Evolutionary conservation across 2,113 vertebrate species (phyloP).

Genomic region (Pseudolaguvia tuberculata): DNA sequence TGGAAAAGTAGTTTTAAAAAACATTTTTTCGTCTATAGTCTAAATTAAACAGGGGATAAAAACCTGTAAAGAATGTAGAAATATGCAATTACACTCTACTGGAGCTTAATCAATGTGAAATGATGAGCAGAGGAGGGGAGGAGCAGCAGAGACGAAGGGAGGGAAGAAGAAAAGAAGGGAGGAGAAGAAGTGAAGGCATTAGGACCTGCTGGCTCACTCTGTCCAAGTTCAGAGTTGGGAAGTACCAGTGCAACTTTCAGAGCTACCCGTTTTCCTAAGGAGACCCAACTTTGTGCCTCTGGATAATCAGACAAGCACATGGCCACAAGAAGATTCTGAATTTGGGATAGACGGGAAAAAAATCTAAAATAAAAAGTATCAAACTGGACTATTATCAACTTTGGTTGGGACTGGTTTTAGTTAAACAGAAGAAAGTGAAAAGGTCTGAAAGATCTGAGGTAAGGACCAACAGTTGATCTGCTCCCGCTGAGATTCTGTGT

Average conservation of each 20-base stretch:
- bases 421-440: slow-evolving; percentile 51
- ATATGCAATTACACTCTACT: not conserved
- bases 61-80: not conserved
- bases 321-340: slow-evolving; percentile 7
- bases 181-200: slow-evolving; percentile 62
- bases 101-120: slow-evolving; percentile 2
- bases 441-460: slow-evolving; percentile 43
- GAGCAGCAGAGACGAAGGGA: slow-evolving; percentile 57
- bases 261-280: slow-evolving; percentile 68
- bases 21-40: not conserved
- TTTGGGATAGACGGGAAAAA: slow-evolving; percentile 52
- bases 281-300: slow-evolving; percentile 62
- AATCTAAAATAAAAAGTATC: slow-evolving; percentile 2
- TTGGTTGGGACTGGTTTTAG: slow-evolving; percentile 17
- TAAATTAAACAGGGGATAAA: not conserved
- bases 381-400: slow-evolving; percentile 42
- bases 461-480: slow-evolving; percentile 56
- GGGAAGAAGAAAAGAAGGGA: slow-evolving; percentile 29
- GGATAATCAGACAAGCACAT: slow-evolving; percentile 49
- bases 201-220: slow-evolving; percentile 65
- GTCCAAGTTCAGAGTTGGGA: slow-evolving; percentile 59
- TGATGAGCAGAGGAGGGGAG: slow-evolving; percentile 41
- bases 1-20: not conserved
- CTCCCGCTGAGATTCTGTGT: slow-evolving; percentile 5
- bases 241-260: slow-evolving; percentile 68